These are phyloP conservation scores for Meliscaeva auricollis DNA, from an alignment of 2,888 invertebrate species.

Conservation along the genomic window DNA sequence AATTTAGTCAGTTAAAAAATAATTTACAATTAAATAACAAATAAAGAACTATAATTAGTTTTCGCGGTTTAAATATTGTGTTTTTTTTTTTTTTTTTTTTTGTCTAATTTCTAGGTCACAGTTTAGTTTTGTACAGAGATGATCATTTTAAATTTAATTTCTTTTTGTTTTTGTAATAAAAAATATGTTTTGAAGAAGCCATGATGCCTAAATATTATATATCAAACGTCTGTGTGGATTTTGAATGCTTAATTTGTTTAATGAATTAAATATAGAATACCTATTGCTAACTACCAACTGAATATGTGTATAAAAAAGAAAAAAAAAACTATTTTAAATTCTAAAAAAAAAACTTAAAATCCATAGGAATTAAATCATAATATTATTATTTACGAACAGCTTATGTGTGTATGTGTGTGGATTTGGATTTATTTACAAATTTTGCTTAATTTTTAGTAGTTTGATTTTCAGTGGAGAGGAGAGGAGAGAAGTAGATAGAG, in stretches of 20 bases:
- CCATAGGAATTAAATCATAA: slow-evolving; percentile 51
- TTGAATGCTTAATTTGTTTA: too few relatives aligned
- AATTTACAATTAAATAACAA: slow-evolving; percentile 74
- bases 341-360: slow-evolving; percentile 45
- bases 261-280: slow-evolving; percentile 36
- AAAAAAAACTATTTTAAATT: slow-evolving; percentile 31
- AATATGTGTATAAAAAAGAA: slow-evolving; percentile 31
- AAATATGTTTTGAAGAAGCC: slow-evolving; percentile 42
- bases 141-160: slow-evolving; percentile 24
- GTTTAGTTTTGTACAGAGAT: slow-evolving; percentile 64
- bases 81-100: slow-evolving; percentile 30
- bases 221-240: slow-evolving; percentile 55
- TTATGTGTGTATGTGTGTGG: slow-evolving; percentile 13
- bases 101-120: slow-evolving; percentile 63
- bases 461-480: slow-evolving; percentile 28
- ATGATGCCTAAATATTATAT: slow-evolving; percentile 35
- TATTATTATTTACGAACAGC: slow-evolving; percentile 32
- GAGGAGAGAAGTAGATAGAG: slow-evolving; percentile 9
- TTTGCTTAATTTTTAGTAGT: slow-evolving; percentile 31
- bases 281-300: slow-evolving; percentile 63
- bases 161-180: too few relatives aligned
- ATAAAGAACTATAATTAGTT: slow-evolving; percentile 58
- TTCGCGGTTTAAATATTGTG: slow-evolving; percentile 48
- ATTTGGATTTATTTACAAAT: slow-evolving; percentile 45
- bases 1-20: slow-evolving; percentile 59